A percentile compares a stretch with the other conserved stretches of the same genome.
Conservation (phyloP, 1,140 invertebrate genomes). For the Mactra quadrangularis region DNA sequence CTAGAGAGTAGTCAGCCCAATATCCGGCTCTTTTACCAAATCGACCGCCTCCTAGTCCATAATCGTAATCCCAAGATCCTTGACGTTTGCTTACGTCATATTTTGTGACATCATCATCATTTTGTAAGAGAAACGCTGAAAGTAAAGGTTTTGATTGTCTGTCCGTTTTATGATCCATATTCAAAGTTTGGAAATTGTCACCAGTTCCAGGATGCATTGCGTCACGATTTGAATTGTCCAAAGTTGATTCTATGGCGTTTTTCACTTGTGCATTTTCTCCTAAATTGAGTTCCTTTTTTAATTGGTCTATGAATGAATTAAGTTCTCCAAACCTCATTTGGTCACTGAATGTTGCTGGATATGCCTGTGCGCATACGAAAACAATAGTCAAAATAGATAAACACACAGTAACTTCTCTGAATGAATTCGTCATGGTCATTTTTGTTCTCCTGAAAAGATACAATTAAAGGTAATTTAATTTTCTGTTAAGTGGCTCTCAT, state of each 20-base stretch:
- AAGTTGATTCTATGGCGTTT: constrained; percentile 9
- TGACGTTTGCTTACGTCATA: constrained; percentile 71
- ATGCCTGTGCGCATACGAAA: constrained; percentile 49
- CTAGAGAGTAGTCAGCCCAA: constrained; percentile 75
- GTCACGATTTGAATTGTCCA: not conserved
- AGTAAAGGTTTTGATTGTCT: constrained; percentile 41
- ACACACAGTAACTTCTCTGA: constrained; percentile 27
- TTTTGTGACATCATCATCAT: not conserved
- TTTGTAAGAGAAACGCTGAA: not conserved
- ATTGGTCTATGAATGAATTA: constrained; percentile 19
- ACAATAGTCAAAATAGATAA: constrained; percentile 23
- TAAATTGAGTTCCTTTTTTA: constrained; percentile 37
- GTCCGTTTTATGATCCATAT: not conserved
- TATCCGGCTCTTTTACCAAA: constrained; percentile 76
- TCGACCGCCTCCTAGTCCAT: constrained; percentile 79
- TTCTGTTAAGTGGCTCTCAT: too few species aligned
- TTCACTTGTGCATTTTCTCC: constrained; percentile 21
- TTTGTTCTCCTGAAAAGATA: constrained; percentile 21
- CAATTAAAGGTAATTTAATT: too few species aligned
- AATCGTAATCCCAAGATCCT: constrained; percentile 79
- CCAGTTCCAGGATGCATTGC: not conserved
- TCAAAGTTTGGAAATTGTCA: not conserved
- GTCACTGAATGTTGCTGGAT: constrained; percentile 8
- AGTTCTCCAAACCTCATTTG: constrained; percentile 16
- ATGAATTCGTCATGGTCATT: constrained; percentile 38